Evolutionary conservation across 2,113 vertebrate genomes (phyloP).

Genomic region (Rhinolophus sinicus): DNA sequence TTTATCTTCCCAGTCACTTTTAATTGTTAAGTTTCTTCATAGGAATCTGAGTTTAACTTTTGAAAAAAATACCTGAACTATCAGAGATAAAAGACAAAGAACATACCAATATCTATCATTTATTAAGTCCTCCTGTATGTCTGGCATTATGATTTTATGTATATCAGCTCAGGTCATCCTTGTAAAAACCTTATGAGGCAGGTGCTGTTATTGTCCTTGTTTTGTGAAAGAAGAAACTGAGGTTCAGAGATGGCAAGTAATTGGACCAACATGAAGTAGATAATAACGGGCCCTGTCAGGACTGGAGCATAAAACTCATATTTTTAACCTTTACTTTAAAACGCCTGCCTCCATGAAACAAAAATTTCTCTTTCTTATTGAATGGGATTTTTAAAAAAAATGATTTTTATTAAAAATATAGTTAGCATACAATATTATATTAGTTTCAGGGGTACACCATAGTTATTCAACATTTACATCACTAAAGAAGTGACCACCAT

Average conservation of each 20-base stretch:
- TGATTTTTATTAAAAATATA: no score
- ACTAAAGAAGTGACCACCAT: no score
- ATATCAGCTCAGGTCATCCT: background rate
- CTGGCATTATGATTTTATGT: conserved; percentile 1
- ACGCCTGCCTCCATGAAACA: background rate
- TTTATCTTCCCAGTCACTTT: background rate
- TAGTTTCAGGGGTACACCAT: no score
- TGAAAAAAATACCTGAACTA: background rate
- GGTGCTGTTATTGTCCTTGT: background rate
- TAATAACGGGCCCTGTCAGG: background rate
- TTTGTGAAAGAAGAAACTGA: conserved; percentile 12
- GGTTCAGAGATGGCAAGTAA: background rate
- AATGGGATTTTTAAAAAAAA: background rate
- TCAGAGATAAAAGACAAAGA: background rate
- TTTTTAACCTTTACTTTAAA: background rate
- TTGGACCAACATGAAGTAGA: background rate
- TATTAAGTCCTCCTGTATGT: background rate
- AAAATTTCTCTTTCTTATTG: background rate
- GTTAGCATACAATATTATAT: no score
- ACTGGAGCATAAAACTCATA: background rate
- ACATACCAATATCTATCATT: background rate
- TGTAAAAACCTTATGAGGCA: background rate
- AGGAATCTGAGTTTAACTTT: background rate
- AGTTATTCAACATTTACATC: no score
- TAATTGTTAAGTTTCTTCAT: background rate